Percentiles rank a stretch among this genome's conserved stretches.
These are phyloP conservation scores for Spatula clypeata DNA, from an alignment of 2,797 vertebrate species.

Conservation along the genomic window DNA sequence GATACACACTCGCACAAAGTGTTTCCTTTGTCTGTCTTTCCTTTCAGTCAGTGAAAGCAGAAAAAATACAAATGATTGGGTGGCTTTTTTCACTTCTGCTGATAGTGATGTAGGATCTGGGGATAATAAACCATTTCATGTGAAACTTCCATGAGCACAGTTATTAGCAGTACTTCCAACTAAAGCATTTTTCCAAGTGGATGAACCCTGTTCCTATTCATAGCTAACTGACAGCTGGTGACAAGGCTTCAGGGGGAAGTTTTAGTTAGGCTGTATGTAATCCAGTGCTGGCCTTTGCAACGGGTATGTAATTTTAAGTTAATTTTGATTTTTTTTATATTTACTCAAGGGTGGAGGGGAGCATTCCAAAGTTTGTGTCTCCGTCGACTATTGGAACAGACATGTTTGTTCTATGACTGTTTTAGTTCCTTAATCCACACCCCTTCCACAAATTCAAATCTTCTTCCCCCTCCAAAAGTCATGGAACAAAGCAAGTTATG, in stretches of 20 bases:
- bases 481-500: not conserved
- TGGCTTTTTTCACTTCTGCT: not conserved
- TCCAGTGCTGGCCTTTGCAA: not conserved
- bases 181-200: not conserved
- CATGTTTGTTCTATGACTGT: not conserved
- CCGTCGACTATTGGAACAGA: not conserved
- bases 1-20: slow-evolving; percentile 87
- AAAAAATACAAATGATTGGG: not conserved
- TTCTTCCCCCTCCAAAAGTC: not conserved
- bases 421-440: not conserved
- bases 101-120: not conserved
- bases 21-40: slow-evolving; percentile 54
- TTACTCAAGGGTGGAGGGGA: not conserved
- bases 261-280: not conserved
- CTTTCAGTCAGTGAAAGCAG: not conserved
- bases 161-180: not conserved
- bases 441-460: not conserved
- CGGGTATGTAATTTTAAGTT: not conserved
- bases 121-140: not conserved
- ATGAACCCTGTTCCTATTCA: not conserved
- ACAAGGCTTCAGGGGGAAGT: not conserved
- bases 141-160: not conserved
- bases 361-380: not conserved
- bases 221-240: not conserved
- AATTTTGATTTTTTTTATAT: not conserved